Evolutionary conservation across 2,113 vertebrate genomes (phyloP).

Genomic region (Dicerorhinus sumatrensis): DNA sequence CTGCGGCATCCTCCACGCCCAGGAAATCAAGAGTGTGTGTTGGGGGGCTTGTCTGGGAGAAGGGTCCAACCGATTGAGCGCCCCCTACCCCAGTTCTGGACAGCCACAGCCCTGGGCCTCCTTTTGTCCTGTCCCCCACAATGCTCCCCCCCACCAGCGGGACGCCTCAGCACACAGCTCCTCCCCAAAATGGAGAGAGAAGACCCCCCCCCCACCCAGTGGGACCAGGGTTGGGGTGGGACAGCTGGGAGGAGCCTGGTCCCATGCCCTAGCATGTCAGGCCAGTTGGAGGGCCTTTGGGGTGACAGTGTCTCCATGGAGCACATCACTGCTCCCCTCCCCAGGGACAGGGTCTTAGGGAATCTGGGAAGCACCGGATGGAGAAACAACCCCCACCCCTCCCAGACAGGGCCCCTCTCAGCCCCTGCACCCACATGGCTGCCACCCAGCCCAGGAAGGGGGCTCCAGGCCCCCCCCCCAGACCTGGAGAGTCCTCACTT

Average conservation of each 20-base stretch:
- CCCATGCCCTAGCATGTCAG: too few relatives aligned
- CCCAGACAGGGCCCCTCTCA: not conserved
- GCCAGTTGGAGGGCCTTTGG: too few relatives aligned
- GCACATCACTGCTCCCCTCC: not conserved
- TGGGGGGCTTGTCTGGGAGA: not conserved
- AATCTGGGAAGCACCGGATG: not conserved
- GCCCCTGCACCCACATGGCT: too few relatives aligned
- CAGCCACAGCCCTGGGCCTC: not conserved
- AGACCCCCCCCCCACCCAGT: not conserved
- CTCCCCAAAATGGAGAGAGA: accelerated
- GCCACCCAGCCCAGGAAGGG: not conserved
- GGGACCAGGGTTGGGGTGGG: not conserved
- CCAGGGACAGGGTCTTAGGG: not conserved
- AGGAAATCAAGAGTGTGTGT: not conserved
- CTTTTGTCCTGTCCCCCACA: not conserved
- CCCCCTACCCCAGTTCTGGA: too few relatives aligned
- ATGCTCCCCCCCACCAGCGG: not conserved
- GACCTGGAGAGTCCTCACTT: too few relatives aligned
- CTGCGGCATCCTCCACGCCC: not conserved
- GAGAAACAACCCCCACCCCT: not conserved
- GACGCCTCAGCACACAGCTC: too few relatives aligned
- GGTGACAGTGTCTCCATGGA: not conserved
- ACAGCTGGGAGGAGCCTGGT: not conserved
- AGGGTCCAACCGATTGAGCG: accelerated
- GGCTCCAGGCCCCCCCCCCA: not conserved